Evolutionary conservation across 2,888 invertebrate genomes (phyloP), one percentile per base, ranked within the genome.

Genomic region (Acleris sparsana): DNA sequence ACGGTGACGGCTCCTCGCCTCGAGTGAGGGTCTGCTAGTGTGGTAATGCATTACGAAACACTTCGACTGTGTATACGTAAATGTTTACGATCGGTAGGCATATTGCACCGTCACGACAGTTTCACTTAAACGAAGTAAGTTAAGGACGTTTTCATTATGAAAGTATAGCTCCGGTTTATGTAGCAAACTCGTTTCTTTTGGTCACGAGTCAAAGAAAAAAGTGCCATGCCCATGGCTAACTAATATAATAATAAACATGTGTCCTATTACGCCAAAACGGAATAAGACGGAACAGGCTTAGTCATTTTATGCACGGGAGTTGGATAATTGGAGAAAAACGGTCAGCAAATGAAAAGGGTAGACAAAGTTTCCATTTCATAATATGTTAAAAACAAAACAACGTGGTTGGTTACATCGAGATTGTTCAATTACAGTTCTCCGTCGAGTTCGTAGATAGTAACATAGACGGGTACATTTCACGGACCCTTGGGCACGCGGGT

Each of bases 1-100:
- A 91, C 90, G 89, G 87, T 91, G 84, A 75, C 88, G 86, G 73
- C 74, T 86, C 76, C 75, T 78, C 74, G 71, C 74, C 71, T 60
- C 59, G 60, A 63, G 64, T 63, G 70, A 70, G 68, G 73, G 71
- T 69, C 62, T 71, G 57, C 66, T 67, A 65, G 51, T 44, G 68
- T 62, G 55, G 63, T 68, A 72, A 72, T 69, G 69, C 68, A 68
- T 77, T 78, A 75, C 73, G 72, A 75, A 75, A 76, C 69, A 66
- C 69, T 72, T 71, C 69, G 72, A 66, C 46, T 61, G 63, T 53
- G 57, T 56, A 63, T 22, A 65, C 65, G 69, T 68, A 72, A 70
- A 70, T 55, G 73, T 76, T 76, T 69, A 76, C 72, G 69, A 71
- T 72, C 57, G 43, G 63, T 62, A 53, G 61, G 65, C 61, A 62